Percentiles rank a stretch among this genome's conserved stretches.
Evolutionary conservation across 1,140 invertebrate species (phyloP).

Genomic region (Conus ventricosus): DNA sequence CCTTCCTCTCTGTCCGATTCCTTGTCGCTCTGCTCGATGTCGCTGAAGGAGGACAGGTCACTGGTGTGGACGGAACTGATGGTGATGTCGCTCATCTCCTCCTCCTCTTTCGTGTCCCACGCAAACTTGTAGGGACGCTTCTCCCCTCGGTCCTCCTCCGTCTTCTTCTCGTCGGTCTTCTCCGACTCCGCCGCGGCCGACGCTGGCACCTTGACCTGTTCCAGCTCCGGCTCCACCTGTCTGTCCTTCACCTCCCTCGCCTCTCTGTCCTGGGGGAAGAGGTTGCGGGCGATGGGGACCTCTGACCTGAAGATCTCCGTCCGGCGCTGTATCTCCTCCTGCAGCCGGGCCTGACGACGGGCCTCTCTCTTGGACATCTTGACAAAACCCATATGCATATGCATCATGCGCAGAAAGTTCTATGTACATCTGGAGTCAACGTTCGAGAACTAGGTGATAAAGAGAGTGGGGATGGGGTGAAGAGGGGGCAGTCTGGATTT

Average conservation of each 20-base stretch:
- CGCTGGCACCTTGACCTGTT: neutral
- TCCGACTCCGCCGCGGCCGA: neutral
- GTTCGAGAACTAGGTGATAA: too few relatives aligned
- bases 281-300: neutral
- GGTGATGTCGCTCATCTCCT: conserved; percentile 62
- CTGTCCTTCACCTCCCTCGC: neutral
- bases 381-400: neutral
- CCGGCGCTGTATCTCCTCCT: neutral
- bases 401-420: too few relatives aligned
- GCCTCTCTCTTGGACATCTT: conserved; percentile 11
- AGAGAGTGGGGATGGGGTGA: too few relatives aligned
- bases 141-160: conserved; percentile 20
- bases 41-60: conserved; percentile 75
- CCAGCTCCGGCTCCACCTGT: neutral
- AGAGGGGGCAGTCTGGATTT: too few relatives aligned
- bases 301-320: neutral
- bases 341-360: neutral
- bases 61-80: conserved; percentile 76
- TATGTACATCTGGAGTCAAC: too few relatives aligned
- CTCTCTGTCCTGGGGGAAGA: neutral
- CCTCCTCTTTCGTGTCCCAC: conserved; percentile 32
- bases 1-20: conserved; percentile 31
- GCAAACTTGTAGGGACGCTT: conserved; percentile 39
- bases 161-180: neutral
- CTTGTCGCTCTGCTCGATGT: conserved; percentile 51